Base-by-base conservation (phyloP, 2,888 invertebrate genomes). In the Kuschelorhynchus macadamiae region DNA sequence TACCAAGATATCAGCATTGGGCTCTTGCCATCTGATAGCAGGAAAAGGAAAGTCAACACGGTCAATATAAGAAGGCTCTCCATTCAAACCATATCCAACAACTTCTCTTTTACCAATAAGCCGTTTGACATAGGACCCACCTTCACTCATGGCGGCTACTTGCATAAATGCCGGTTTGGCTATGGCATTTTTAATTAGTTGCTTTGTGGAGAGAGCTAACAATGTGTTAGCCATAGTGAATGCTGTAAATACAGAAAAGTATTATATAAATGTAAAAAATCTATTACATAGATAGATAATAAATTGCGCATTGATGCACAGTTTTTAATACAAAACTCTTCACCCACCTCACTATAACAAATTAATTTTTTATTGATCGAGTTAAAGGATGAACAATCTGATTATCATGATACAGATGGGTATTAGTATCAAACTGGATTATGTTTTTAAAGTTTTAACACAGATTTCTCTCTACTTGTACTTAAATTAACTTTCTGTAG, bases 71-170 rank as follows among this genome's bases (percentile, higher is more conserved):
- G 83, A 86, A 32, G 92, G 89, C 72, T 88, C 86, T 0, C 95
- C 95, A 80, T 95, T 96, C 77, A 87, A 85, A 0, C 97, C 97
- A 78, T 85, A 91, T 0, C 97, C 96, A 5, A 98, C 97, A 78
- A 96, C 87, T 80, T 98, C 97, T 8, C 98, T 89, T 72, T 91
- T 91, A 41, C 96, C 96, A 78, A 92, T 87, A 32, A 78, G 21
- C 7, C 36, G 57, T 39, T 20, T 50, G 49, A 25, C 42, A 50
- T 56, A 70, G 8, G 64, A 74, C 33, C 69, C 61, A 85, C 85
- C 42, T 67, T 80, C 87, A 56, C 88, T 88, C 76, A 62, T 72
- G 83, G 90, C 72, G 77, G 85, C 83, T 11, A 21, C 16, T 17
- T 57, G 59, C 11, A 55, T 46, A 1, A 64, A 12, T 3, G 32